Evolutionary conservation across 2,113 vertebrate genomes (phyloP), one percentile per base, ranked within the genome.

Genomic region (Ochotona princeps): DNA sequence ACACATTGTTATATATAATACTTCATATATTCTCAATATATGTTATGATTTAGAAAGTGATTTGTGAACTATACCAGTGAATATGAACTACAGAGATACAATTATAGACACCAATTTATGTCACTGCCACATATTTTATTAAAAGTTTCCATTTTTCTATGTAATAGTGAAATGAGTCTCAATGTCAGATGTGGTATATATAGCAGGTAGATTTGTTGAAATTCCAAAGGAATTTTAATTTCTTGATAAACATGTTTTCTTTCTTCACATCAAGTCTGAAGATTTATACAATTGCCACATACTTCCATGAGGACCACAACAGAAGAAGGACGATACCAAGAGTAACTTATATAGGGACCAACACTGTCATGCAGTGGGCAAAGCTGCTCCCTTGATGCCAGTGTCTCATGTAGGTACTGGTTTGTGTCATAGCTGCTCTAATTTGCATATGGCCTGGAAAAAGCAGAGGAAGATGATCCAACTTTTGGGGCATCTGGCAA

Each of bases 31-130:
- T 30, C 13, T 2, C 26, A 80, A 30, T 92, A 30, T 92, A 88
- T 61, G 82, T 92, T 90, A 17, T 86, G 61, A 78, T 49, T 85
- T 85, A 47, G 18, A 91, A 61, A 86, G 14, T 85, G 13, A 44
- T 13, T 63, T 78, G 44, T 66, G 13, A 75, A 28, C 4, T 47
- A 12, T 81, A 25, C 81, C 47, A 60, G 25, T 80, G 18, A 83
- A 20, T 85, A n/a, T 47, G n/a, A 83, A 5, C 12, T 63, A 44
- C 76, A 21, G 49, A 88, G 90, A 66, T 20, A 66, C 47, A 14
- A 72, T 66, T 92, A 61, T 92, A 38, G 2, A 35, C 21, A 8
- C 21, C 23, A 26, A 1, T 49, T 90, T 95, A 85, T 82, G 20
- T 83, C 32, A 76, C 26, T 72, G 63, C 2, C 75, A 70, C 87